Evolutionary conservation across 2,888 invertebrate genomes (phyloP), one percentile per base, ranked within the genome.

Genomic region (Chrysotoxum bicinctum): DNA sequence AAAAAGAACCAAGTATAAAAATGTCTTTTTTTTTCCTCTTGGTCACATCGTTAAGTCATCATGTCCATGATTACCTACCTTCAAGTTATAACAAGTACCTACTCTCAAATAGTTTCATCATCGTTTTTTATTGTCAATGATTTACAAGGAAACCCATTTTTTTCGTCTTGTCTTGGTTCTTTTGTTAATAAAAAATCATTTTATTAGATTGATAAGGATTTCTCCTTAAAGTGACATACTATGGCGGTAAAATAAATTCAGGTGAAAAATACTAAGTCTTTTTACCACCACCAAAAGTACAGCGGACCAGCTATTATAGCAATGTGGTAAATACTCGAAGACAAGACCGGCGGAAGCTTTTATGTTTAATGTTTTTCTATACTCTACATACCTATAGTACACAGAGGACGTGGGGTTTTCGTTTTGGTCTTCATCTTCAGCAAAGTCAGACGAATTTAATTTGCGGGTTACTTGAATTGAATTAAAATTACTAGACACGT

Each of bases 401-500:
- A 52, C n/a, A 45, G 21, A 26, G 76, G 81, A 85, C 85, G 85
- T 85, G 85, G 58, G 62, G 66, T 76, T 69, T 37, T 37, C 1
- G 26, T 26, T 52, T 52, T 26, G n/a, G 26, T 56, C 12, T 32
- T 56, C 32, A 32, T 56, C 12, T 32, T 56, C 32, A 32, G 30
- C 30, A 35, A 43, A 37, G 68, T 30, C 66, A 54, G 76, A 64
- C 68, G 77, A 62, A 58, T 21, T 85, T 81, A 81, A 81, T 81
- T 85, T 81, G 85, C 85, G 80, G 62, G 45, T 77, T 62, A 77
- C 72, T 81, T 35, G 73, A 10, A 69, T 74, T 85, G 85, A 85
- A 85, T 85, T 81, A 77, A 70, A 85, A 85, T 77, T 85, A 76
- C 85, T 85, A 81, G 76, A 85, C 85, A 85, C 85, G 85, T 85